Base-by-base conservation (phyloP, 2,113 vertebrate genomes). In the Microtus pennsylvanicus region DNA sequence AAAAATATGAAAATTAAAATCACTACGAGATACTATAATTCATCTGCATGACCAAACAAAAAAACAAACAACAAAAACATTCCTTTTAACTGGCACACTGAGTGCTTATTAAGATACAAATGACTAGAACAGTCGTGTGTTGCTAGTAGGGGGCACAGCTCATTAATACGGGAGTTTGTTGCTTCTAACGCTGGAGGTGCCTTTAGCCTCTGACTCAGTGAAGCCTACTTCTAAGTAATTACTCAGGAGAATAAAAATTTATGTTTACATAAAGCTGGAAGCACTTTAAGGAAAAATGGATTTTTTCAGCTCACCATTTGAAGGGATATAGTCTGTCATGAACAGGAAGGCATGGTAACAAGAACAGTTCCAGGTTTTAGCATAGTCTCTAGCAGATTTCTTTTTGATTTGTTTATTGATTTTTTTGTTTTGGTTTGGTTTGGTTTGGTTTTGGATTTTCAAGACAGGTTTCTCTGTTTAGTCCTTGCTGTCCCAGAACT, bases 1-100 rank as follows among this genome's bases (percentile, higher is more conserved):
- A 92, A 17, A 26, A 80, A 94, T 94, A 89, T 81, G 1, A 33
- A 91, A 63, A 75, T 42, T 87, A 52, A 93, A 83, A 70, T 17
- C n/a, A 61, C 58, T 77, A 0, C 45, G 72, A 52, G 45, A 58
- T 58, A 47, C 19, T 38, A 81, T n/a, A 72, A 21, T 65, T 45
- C 6, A 81, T 61, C n/a, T 95, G 33, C 63, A 78, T 67, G 38
- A 67, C 33, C 24, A 90, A 80, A 78, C 50, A 77, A 28, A n/a
- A 70, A 24, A n/a, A 69, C 55, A 55, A 55, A 17, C 55, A 2
- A 19, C 55, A 19, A 47, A 47, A 50, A n/a, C 17, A 83, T 28
- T 21, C 24, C 94, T 72, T 87, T 8, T 76, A 94, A 9, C 42
- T 8, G 13, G 28, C 21, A 7, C 7, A 50, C 0, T 38, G 58